Base-by-base conservation (phyloP, 2,113 vertebrate species). In the Gallinago media region DNA sequence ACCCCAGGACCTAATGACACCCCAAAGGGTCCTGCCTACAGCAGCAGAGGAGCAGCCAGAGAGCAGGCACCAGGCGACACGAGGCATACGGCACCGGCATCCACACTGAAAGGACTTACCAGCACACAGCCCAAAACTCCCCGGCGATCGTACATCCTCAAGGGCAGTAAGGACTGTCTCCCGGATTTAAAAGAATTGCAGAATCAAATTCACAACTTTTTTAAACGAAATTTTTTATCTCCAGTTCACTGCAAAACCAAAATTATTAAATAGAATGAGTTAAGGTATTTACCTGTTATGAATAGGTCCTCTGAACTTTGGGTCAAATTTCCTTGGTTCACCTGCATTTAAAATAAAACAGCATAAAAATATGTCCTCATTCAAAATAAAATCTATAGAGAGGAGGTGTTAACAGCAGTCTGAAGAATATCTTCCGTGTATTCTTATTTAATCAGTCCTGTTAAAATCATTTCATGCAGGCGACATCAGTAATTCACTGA, bases 231-330 rank as follows among this genome's bases (percentile, higher is more conserved):
- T n/a, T 16, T 49, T 91, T 61, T 92, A 83, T 65, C 68, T 14
- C 42, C 20, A 49, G 21, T 55, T 94, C 42, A 85, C 52, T 40
- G 32, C 82, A 96, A 96, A 95, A 49, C 8, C 46, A 55, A 75
- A 81, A 74, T 4, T 77, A 55, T 77, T 55, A 76, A 82, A 95
- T 15, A 93, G 29, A 97, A 56, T 77, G 47, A 92, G 62, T 84
- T 79, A 32, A 68, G 54, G 31, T 87, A 73, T 91, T 98, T 99
- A 99, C 99, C 99, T 99, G 93, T 98, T 98, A 55, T 98, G 98
- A 96, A 99, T 96, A 65, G 99, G 99, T 62, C 99, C 99, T 97
- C 98, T 98, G 98, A 99, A 99, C 91, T 98, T 98, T 3, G 99
- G 98, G 92, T 99, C 99, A 98, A 99, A 99, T 96, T 98, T 98